Base-by-base conservation (phyloP, 2,797 vertebrate genomes). In the Cetoscarus ocellatus region DNA sequence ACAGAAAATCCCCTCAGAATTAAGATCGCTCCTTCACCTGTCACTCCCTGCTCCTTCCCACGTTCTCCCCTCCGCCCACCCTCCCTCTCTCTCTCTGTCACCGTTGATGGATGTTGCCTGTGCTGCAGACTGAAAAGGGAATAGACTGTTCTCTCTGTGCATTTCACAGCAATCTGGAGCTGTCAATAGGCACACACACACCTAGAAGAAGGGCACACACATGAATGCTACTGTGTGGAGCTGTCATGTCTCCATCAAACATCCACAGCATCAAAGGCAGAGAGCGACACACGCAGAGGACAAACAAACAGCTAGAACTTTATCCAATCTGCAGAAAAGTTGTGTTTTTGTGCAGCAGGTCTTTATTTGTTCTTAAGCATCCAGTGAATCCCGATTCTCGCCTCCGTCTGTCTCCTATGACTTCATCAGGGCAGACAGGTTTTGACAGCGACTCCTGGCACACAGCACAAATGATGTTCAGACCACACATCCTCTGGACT, bases 211-310 rank as follows among this genome's bases (percentile, higher is more conserved):
- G 44, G 18, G 54, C 61, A 69, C 35, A 73, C 59, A 59, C 65
- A 61, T 53, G 69, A 51, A 67, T 70, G 67, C 53, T 52, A 18
- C 63, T 54, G 63, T 73, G 77, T 80, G 78, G 83, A 65, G 81
- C 80, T 85, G 86, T 86, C 90, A 90, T 86, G 84, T 90, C 89
- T 92, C 79, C 86, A 90, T 91, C 86, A 91, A 89, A 83, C 84
- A 84, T 73, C 75, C 80, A 83, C 71, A 58, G 64, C 78, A 87
- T 91, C 86, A 87, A 68, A 86, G 74, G 78, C 63, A 61, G 56
- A 64, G 45, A 83, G 66, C 15, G 51, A 67, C 70, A 82, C 74
- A 84, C 58, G 56, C 15, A 17, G 57, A 79, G 70, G 81, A 73
- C 70, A 74, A 71, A 77, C 77, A 70, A 69, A 82, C 65, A 47